Base-by-base conservation (phyloP, 1,140 invertebrate species). In the Phymorhynchus buccinoides region DNA sequence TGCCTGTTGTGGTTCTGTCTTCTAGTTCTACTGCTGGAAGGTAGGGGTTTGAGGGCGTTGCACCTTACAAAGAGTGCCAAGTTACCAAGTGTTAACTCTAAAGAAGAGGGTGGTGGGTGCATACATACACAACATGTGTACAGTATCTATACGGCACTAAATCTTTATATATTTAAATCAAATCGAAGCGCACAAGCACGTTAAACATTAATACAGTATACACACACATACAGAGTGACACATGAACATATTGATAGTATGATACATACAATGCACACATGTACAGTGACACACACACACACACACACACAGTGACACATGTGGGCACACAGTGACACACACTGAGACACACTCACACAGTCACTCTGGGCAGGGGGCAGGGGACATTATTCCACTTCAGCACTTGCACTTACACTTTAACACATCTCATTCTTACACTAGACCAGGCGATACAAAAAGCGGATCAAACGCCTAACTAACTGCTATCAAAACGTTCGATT, bases 401-500 rank as follows among this genome's bases (percentile, higher is more conserved):
- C 22, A 71, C 18, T 9, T n/a, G 30, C 30, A n/a, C 22, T 12
- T 30, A 22, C 66, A 32, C 18, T 32, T 6, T n/a, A 14, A 71
- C 7, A 71, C 66, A 71, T 30, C 30, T 7, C 22, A 71, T 7
- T 7, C 18, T 16, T n/a, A 32, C 66, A 71, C 30, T 12, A 6
- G 30, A 14, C 6, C 18, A 71, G 14, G 9, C 66, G 30, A 71
- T 71, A 71, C 48, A 52, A 7, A 52, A 7, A 52, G 9, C 7
- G 9, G 22, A 7, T 12, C 48, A 52, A 7, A 52, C 48, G 22
- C 48, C 7, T 22, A 52, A 7, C 7, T 22, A 52, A 7, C 7
- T 22, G 22, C 48, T n/a, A 0, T n/a, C 62, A 66, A 89, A 32
- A 85, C 83, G 90, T 93, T 91, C 92, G 91, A 91, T 89, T 90